Base-by-base conservation (phyloP, 2,113 vertebrate species). In the Entomyzon cyanotis region DNA sequence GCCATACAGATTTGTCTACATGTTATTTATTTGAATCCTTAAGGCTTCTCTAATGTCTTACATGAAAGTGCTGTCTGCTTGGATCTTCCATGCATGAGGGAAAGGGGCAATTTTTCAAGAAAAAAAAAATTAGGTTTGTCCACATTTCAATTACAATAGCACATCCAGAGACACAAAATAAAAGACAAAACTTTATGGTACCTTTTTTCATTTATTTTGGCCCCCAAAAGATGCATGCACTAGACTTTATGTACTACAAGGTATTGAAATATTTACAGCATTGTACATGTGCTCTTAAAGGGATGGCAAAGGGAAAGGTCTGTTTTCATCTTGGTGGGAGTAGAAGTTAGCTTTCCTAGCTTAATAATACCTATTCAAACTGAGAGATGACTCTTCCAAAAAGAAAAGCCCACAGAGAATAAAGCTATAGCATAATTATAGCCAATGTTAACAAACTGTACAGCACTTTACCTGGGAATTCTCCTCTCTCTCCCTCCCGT, bases 231-330 rank as follows among this genome's bases (percentile, higher is more conserved):
- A 97, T 98, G 98, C 99, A 99, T 99, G 99, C 99, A 99, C 98
- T 99, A 98, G 97, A 98, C 97, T 98, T 97, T 98, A 99, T 98
- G 97, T 98, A 99, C 98, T 98, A 99, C 98, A 98, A 96, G 95
- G 89, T 98, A 98, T 69, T 99, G 98, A 98, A 98, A 97, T 99
- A 99, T 99, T 98, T 99, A 99, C 99, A 99, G 92, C 95, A 97
- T 98, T 98, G 98, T 98, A 98, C 98, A 98, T 96, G 94, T 96
- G 88, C 96, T 96, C 80, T 96, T 91, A 88, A 95, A 97, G 94
- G 93, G 90, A 97, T 95, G 92, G 94, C 83, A 93, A 88, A 95
- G 77, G 56, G 79, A 80, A 85, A 93, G 44, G 67, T 94, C 75
- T 86, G 41, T 87, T 86, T 95, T 96, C 70, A 76, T 91, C 93